Evolutionary conservation across 2,888 invertebrate genomes (phyloP), one percentile per base, ranked within the genome.

Genomic region (Gryllus longicercus): DNA sequence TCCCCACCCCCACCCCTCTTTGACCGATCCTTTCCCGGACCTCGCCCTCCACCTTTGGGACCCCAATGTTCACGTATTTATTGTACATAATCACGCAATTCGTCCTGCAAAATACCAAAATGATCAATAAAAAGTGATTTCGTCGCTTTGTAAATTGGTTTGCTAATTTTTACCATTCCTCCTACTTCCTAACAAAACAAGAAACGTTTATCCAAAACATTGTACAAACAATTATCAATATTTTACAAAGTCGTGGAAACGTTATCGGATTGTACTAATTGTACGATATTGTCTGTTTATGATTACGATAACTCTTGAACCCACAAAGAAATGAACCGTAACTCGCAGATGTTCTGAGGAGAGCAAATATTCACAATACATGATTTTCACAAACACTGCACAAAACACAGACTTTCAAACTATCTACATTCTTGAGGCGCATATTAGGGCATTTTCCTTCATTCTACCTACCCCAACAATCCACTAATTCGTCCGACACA

Each of bases 21-120:
- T 38, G 8, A 38, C 38, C 38, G 38, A 4, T 38, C 38, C 38
- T 38, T 38, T 38, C 38, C 38, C 38, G 8, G 38, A 38, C 38
- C 38, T 38, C 38, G 38, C 38, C 38, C 38, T 38, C 5, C 38
- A 8, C 38, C 38, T 38, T 25, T 81, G 80, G 25, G 82, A 82
- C 51, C 80, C 75, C 49, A 63, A n/a, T 14, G 63, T 63, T 63
- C 63, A 63, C 63, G n/a, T 63, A 63, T 63, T 63, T 63, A 63
- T 63, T 63, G 63, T 63, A 63, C 63, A 63, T 63, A 63, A 63
- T 18, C 14, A 18, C 63, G n/a, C 63, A 16, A 63, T 63, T 63
- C 63, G 63, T 63, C n/a, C 63, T 4, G 63, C 63, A 63, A 63
- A 63, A 63, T n/a, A 14, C n/a, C 63, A 63, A 63, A 63, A 63